Conservation (phyloP, 2,113 vertebrate species). For the Paradoxurus hermaphroditus region DNA sequence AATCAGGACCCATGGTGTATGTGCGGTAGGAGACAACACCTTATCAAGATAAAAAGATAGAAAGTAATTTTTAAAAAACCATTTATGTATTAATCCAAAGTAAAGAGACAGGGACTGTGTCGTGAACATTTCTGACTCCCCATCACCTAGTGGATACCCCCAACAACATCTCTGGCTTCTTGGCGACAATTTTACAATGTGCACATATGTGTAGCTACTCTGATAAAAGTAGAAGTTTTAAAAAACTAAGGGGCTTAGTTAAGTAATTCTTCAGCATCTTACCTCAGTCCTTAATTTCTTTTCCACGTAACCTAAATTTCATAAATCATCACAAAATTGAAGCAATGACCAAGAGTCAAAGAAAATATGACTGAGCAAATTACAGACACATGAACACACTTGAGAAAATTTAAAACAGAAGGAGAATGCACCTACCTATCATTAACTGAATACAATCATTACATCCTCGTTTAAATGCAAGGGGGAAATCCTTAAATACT, state of each 20-base stretch:
- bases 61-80: background rate
- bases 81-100: background rate
- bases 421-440: no score
- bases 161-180: background rate
- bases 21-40: background rate
- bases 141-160: background rate
- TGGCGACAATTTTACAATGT: background rate
- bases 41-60: background rate
- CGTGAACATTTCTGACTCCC: background rate
- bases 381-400: background rate
- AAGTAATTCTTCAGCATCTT: background rate
- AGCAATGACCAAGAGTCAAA: background rate
- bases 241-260: background rate
- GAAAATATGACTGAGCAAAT: background rate
- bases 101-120: background rate
- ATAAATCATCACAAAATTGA: conserved; percentile 22
- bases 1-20: accelerated
- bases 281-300: background rate
- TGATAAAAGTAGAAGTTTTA: background rate
- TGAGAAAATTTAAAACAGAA: background rate
- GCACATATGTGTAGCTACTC: background rate
- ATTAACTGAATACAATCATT: background rate
- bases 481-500: background rate
- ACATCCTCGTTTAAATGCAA: background rate
- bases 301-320: background rate